Percentiles rank a stretch among this genome's conserved stretches.
These are phyloP conservation scores for Harpalus rubripes DNA, from an alignment of 2,888 invertebrate species.

Conservation along the genomic window DNA sequence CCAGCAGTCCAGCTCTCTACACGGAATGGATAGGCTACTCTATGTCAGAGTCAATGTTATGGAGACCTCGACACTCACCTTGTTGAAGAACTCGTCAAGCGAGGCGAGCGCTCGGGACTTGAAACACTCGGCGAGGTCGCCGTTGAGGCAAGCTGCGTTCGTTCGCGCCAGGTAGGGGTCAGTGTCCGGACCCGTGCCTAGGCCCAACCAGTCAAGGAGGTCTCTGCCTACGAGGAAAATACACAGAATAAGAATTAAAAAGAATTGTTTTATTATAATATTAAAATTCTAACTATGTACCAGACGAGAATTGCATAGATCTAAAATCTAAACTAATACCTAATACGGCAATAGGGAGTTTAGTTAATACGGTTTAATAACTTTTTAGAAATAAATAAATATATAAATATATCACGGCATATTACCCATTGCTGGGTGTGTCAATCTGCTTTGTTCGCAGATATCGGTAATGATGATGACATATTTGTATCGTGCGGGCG, in stretches of 20 bases:
- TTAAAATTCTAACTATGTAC: no score
- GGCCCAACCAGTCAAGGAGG: conserved; percentile 88
- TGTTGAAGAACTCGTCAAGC: conserved; percentile 88
- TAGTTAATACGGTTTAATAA: no score
- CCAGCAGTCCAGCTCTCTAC: no score
- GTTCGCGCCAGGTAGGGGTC: conserved; percentile 89
- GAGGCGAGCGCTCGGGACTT: conserved; percentile 88
- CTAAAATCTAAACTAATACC: no score
- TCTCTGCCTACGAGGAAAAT: conserved; percentile 79
- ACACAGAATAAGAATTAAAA: background rate
- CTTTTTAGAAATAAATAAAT: no score
- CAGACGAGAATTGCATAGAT: no score
- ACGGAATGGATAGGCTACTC: background rate
- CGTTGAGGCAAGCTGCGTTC: conserved; percentile 87
- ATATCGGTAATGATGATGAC: no score
- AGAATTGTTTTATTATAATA: background rate
- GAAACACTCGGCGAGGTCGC: conserved; percentile 92
- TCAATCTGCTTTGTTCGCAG: no score
- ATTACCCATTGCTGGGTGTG: no score
- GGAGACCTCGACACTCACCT: conserved; percentile 74
- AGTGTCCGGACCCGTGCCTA: conserved; percentile 85
- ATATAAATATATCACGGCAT: no score
- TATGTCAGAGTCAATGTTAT: conserved; percentile 13
- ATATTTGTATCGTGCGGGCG: no score
- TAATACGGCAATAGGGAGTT: no score